Evolutionary conservation across 2,113 vertebrate species (phyloP).

Genomic region (Lampris incognitus): DNA sequence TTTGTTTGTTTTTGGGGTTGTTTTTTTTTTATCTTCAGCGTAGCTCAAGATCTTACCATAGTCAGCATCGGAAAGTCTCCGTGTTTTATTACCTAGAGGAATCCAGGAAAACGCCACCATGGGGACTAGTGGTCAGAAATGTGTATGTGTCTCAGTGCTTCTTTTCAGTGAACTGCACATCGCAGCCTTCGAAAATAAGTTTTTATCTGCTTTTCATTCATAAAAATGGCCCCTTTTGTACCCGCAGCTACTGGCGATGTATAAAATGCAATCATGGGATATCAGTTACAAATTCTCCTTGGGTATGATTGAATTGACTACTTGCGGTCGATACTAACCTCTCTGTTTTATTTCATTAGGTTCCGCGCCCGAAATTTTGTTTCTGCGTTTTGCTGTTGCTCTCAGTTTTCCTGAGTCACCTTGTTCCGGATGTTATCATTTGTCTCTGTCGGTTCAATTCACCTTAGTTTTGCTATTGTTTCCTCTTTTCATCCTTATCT

Average conservation of each 20-base stretch:
- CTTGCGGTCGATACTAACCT: conserved; percentile 70
- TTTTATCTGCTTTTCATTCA: conserved; percentile 61
- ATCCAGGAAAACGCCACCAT: conserved; percentile 54
- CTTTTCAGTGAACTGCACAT: conserved; percentile 43
- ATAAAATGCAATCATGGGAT: conserved; percentile 56
- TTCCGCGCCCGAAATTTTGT: conserved; percentile 51
- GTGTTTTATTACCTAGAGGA: conserved; percentile 48
- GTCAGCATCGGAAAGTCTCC: conserved; percentile 52
- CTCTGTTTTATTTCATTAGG: conserved; percentile 70
- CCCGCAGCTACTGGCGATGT: conserved; percentile 34
- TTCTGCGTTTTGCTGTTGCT: conserved; percentile 58
- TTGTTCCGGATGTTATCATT: conserved; percentile 50
- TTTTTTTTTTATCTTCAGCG: conserved; percentile 40
- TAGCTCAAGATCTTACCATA: conserved; percentile 51
- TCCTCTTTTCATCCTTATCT: conserved; percentile 67
- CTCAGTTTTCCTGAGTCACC: conserved; percentile 37
- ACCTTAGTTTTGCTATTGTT: conserved; percentile 62
- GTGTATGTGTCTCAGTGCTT: conserved; percentile 50
- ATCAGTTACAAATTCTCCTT: conserved; percentile 67
- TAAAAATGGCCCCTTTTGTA: conserved; percentile 57
- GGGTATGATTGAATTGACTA: conserved; percentile 79
- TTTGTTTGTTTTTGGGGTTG: neutral
- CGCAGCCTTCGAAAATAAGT: conserved; percentile 18
- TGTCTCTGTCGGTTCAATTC: conserved; percentile 54
- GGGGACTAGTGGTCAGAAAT: conserved; percentile 51